Base-by-base conservation (phyloP, 2,797 vertebrate genomes). In the Pterois miles region DNA sequence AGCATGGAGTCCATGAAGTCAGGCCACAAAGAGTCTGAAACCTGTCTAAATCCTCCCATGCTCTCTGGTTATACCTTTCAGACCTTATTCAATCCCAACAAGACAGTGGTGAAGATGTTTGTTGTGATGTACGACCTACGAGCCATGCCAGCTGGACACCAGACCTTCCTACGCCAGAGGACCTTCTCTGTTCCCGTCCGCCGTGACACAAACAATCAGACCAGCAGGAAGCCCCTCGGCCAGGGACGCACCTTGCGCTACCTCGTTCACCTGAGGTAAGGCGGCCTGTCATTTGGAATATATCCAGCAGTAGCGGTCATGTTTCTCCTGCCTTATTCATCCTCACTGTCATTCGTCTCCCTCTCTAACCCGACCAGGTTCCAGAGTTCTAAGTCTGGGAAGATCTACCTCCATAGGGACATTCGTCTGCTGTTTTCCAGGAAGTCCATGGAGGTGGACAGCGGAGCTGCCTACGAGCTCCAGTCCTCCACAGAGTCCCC, bases 1-100 rank as follows among this genome's bases (percentile, higher is more conserved):
- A 25, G 16, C 34, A 27, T 52, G 6, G 8, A 59, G 16, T 65
- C 2, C 5, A 36, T 72, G 36, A 72, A 33, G 2, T 65, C 14
- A 12, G 13, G 22, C 73, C 60, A 60, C 33, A 66, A 33, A 46
- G 1, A 46, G 10, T 34, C 25, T 13, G 2, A 64, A 23, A 33
- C 27, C 4, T 48, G 13, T 74, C 46, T 71, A 58, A 83, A 67
- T 58, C 60, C 20, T 38, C 20, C 33, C 8, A 1, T 48, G 31
- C 20, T 66, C 36, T 82, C 22, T 74, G 65, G 4, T 81, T 76
- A 0, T 62, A 18, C 83, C 64, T 74, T 87, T 82, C 89, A 99
- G 98, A 99, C 98, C 98, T 99, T 99, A 99, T 99, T 99, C 93
- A 99, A 99, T 92, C 98, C 98, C 88, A 99, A 99, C 95, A 99